Conservation (phyloP, 2,113 vertebrate genomes). For the Prionailurus bengalensis region DNA sequence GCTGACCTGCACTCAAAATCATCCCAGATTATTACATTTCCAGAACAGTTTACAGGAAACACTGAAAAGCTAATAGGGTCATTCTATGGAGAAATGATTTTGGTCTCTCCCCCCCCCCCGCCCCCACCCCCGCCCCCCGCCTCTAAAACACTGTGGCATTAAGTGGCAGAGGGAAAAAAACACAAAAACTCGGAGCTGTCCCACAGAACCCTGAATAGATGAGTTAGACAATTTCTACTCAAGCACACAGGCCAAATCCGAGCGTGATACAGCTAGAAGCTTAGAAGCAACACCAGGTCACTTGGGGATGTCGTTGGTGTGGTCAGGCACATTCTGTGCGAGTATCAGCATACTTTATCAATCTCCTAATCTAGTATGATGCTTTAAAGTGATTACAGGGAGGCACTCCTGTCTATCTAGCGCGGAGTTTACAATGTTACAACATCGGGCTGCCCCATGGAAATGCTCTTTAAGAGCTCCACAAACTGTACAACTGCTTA, state of each 20-base stretch:
- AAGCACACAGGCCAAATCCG: not conserved
- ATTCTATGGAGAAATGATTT: constrained; percentile 48
- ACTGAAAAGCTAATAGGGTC: constrained; percentile 68
- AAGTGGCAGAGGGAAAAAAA: not conserved
- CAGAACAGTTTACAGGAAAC: constrained; percentile 51
- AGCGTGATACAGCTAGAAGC: not conserved
- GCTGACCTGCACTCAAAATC: constrained; percentile 25
- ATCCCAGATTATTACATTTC: constrained; percentile 36
- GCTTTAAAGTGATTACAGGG: not conserved
- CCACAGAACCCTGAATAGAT: not conserved
- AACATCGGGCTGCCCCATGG: constrained; percentile 5
- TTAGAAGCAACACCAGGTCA: not conserved
- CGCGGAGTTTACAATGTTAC: not conserved
- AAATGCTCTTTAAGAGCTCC: constrained; percentile 44
- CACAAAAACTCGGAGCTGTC: not conserved
- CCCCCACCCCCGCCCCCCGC: not conserved
- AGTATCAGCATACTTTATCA: not conserved
- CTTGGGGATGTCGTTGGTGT: not conserved
- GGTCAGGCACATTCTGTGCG: not conserved
- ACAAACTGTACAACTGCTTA: constrained; percentile 34
- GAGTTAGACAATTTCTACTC: not conserved
- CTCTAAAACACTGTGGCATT: constrained; percentile 19
- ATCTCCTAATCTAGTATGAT: not conserved
- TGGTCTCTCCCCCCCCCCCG: not conserved
- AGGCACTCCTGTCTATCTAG: not conserved